Evolutionary conservation across 2,797 vertebrate species (phyloP), one percentile per base, ranked within the genome.

Genomic region (Spatula clypeata): DNA sequence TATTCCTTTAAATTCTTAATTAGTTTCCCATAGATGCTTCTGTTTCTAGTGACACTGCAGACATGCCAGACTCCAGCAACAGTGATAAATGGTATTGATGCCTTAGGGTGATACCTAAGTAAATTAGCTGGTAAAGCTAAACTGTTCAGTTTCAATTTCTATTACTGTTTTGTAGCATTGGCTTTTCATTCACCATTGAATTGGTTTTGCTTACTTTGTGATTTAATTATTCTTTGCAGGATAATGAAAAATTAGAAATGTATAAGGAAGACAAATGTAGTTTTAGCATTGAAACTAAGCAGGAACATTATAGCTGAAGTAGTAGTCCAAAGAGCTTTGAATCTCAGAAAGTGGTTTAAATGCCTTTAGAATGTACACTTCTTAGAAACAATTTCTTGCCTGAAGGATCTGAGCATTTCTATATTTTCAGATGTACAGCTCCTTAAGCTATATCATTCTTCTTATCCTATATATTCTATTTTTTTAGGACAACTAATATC

Each of bases 191-290:
- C 85, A 95, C 81, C 74, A 84, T 55, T 85, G 89, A 89, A 86
- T 17, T 93, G 76, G 32, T 53, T 95, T 95, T 51, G 11, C 62
- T 96, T 96, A 86, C 53, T 94, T 81, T 94, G 76, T 96, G 86
- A 93, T 97, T 96, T 97, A 96, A 97, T 96, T 97, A 79, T 93
- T 97, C 94, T 83, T 84, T 60, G 88, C 73, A 74, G 57, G 51
- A 17, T 91, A 97, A 92, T 94, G 85, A 94, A 96, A 95, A 95
- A 86, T 88, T 79, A 87, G 75, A 92, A 89, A 94, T 45, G 6
- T 36, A 13, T 74, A 62, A 57, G 53, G 72, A 91, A 94, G 53
- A 87, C 45, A 93, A 93, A 86, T 53, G 57, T 24, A 51, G 18
- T 93, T 97, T 96, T 96, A 83, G 29, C 83, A 9, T 5, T 85